A percentile compares a stretch with the other conserved stretches of the same genome.
Conservation (phyloP, 2,797 vertebrate species). For the Eulemur albifrons region DNA sequence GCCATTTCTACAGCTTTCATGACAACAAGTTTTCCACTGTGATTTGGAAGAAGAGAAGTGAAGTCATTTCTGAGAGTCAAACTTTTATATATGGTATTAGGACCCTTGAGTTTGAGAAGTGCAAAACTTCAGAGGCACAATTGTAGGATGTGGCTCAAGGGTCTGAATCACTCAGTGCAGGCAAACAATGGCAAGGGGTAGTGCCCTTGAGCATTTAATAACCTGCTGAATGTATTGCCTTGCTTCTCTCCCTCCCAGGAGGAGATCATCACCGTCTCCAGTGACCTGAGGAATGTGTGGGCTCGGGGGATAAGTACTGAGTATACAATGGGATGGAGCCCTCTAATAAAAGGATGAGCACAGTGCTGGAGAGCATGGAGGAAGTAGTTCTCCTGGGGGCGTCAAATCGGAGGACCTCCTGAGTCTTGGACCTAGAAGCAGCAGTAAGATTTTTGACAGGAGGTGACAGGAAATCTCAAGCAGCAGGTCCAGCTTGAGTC, state of each 20-base stretch:
- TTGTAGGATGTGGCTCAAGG: neutral
- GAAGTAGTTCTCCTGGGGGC: neutral
- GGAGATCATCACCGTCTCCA: neutral
- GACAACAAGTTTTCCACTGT: neutral
- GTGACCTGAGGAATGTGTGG: neutral
- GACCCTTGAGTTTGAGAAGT: neutral
- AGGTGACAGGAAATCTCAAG: neutral
- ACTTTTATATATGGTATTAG: neutral
- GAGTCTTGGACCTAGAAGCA: neutral
- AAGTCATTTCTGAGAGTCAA: slow-evolving; percentile 18
- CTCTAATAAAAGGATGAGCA: neutral
- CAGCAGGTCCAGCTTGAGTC: neutral
- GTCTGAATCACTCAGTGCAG: neutral
- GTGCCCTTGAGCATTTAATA: neutral
- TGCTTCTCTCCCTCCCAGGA: neutral
- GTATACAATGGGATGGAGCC: neutral
- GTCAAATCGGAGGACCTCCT: neutral
- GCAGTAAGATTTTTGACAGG: neutral
- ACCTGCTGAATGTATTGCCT: neutral
- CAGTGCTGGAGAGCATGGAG: neutral
- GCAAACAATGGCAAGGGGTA: neutral
- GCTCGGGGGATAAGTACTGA: neutral
- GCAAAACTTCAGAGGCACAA: neutral
- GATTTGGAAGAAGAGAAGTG: neutral
- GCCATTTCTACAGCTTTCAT: neutral